Percentiles rank a stretch among this genome's conserved stretches.
phyloP scores from a whole-genome alignment of 1,140 invertebrate species.

The Calliopsis andreniformis region DNA sequence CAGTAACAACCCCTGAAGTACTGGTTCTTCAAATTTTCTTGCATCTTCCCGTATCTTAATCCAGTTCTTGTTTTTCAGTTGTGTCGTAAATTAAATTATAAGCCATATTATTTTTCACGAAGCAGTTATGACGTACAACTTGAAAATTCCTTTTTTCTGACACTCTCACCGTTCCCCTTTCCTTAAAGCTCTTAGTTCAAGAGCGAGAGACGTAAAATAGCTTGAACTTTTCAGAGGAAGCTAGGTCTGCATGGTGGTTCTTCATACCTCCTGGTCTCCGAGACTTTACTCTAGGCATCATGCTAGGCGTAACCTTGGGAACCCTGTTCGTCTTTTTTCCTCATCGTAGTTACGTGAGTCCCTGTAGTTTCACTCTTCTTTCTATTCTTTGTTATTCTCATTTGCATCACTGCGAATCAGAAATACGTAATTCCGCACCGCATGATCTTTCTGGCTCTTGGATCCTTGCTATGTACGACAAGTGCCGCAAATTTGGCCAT shows the following conservation, averaged over 20 bases:
- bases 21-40: too few species aligned
- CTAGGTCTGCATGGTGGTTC: conserved; percentile 69
- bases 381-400: background rate
- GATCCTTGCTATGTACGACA: conserved; percentile 71
- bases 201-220: too few species aligned
- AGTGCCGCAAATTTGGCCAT: conserved; percentile 63
- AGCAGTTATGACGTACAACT: too few species aligned
- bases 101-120: too few species aligned
- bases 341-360: conserved; percentile 75
- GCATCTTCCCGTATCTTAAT: too few species aligned
- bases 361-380: background rate
- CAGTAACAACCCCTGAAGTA: too few species aligned
- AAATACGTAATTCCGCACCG: conserved; percentile 71
- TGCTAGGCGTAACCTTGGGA: conserved; percentile 68
- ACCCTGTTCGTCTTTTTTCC: conserved; percentile 75
- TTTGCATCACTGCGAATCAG: conserved; percentile 42
- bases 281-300: conserved; percentile 71
- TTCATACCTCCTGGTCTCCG: conserved; percentile 70
- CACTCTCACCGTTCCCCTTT: too few species aligned
- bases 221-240: conserved; percentile 54
- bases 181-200: too few species aligned
- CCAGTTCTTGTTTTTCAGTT: too few species aligned
- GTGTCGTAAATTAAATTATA: too few species aligned
- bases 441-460: conserved; percentile 62
- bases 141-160: too few species aligned